Evolutionary conservation across 2,113 vertebrate genomes (phyloP).

Genomic region (Leuciscus idus): DNA sequence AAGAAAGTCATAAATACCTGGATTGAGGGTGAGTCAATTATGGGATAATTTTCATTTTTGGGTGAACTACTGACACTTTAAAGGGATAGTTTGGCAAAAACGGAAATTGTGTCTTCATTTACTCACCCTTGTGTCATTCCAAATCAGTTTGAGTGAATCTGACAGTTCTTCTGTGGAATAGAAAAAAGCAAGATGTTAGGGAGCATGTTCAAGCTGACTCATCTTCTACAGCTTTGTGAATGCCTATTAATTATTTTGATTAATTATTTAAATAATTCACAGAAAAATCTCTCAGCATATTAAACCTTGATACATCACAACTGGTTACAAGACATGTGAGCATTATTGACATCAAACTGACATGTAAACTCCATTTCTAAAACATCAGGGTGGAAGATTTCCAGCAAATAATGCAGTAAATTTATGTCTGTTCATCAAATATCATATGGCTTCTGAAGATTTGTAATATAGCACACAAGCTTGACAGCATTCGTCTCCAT

Average conservation of each 20-base stretch:
- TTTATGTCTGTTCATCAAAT: neutral
- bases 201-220: neutral
- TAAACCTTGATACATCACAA: neutral
- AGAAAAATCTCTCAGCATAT: neutral
- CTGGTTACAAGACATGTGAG: neutral
- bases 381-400: neutral
- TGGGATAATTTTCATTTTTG: too few species aligned
- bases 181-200: neutral
- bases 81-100: neutral
- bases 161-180: neutral
- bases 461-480: neutral
- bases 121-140: neutral
- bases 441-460: neutral
- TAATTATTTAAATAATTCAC: conserved; percentile 2
- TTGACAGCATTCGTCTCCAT: neutral
- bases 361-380: neutral
- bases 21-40: too few species aligned
- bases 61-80: neutral
- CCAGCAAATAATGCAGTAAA: neutral
- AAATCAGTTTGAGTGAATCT: neutral
- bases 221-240: neutral
- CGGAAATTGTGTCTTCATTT: neutral
- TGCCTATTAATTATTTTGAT: conserved; percentile 4
- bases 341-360: neutral
- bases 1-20: too few species aligned